Percentiles rank a stretch among this genome's conserved stretches.
These are phyloP conservation scores for Ricordea florida DNA, from an alignment of 92 coral and sea anemone genomes.

Conservation along the genomic window DNA sequence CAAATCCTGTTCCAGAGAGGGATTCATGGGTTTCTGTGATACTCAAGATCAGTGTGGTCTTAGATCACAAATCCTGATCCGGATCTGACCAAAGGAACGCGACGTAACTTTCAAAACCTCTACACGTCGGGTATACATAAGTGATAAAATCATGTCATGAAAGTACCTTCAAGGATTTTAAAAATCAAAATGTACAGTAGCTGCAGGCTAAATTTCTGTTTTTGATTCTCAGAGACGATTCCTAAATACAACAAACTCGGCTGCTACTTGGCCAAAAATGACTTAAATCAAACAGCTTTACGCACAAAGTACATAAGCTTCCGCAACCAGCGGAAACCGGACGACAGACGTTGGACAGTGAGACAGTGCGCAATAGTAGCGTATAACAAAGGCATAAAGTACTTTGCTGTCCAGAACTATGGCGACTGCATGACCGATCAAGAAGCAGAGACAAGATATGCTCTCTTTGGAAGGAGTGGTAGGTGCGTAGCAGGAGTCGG, in stretches of 20 bases:
- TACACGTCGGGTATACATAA: too few relatives aligned
- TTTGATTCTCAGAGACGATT: neutral
- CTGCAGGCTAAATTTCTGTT: too few relatives aligned
- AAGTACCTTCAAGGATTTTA: too few relatives aligned
- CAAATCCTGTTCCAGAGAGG: too few relatives aligned
- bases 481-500: neutral
- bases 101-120: too few relatives aligned
- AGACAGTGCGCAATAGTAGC: constrained; percentile 50
- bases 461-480: neutral
- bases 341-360: neutral
- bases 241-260: neutral
- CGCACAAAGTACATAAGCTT: neutral
- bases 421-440: constrained; percentile 15
- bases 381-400: constrained; percentile 1
- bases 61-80: too few relatives aligned
- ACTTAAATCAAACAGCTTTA: neutral
- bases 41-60: too few relatives aligned
- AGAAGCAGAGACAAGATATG: neutral
- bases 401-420: constrained; percentile 23
- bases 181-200: neutral
- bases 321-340: constrained; percentile 5
- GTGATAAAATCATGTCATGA: too few relatives aligned
- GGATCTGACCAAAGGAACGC: too few relatives aligned
- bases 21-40: too few relatives aligned
- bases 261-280: neutral